phyloP scores from a whole-genome alignment of 1,140 invertebrate genomes.

The Rhizoglyphus robini region DNA sequence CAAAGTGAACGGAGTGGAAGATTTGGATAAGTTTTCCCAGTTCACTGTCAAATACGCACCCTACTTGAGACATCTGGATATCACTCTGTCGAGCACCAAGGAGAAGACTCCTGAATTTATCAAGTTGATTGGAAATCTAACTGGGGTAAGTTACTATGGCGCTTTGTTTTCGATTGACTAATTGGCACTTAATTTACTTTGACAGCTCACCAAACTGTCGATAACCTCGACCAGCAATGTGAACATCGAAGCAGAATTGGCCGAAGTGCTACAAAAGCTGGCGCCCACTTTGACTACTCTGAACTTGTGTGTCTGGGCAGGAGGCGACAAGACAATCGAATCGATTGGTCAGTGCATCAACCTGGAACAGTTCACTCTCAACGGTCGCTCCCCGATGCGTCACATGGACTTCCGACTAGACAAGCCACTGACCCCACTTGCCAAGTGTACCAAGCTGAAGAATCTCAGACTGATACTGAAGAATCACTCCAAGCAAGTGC shows the following conservation, averaged over 20 bases:
- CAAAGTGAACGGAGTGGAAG: conserved; percentile 16
- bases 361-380: conserved; percentile 10
- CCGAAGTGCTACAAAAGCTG: neutral
- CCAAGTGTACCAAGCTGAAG: conserved; percentile 4
- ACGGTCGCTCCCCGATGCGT: conserved; percentile 19
- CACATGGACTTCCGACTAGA: conserved; percentile 16
- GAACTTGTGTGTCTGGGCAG: conserved; percentile 17
- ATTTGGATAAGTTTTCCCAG: conserved; percentile 14
- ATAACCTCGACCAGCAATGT: neutral
- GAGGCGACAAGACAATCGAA: conserved; percentile 4
- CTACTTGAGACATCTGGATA: conserved; percentile 20
- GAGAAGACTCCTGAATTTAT: conserved; percentile 13
- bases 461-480: conserved; percentile 11
- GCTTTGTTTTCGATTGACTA: neutral
- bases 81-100: conserved; percentile 8
- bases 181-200: neutral
- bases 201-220: conserved; percentile 11
- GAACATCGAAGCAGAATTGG: conserved; percentile 12
- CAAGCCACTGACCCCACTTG: neutral
- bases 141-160: neutral
- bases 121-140: neutral
- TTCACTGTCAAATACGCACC: conserved; percentile 18
- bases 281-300: neutral
- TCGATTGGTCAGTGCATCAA: neutral
- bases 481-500: conserved; percentile 1